phyloP scores from a whole-genome alignment of 2,888 invertebrate species.

The Lacanobia oleracea region DNA sequence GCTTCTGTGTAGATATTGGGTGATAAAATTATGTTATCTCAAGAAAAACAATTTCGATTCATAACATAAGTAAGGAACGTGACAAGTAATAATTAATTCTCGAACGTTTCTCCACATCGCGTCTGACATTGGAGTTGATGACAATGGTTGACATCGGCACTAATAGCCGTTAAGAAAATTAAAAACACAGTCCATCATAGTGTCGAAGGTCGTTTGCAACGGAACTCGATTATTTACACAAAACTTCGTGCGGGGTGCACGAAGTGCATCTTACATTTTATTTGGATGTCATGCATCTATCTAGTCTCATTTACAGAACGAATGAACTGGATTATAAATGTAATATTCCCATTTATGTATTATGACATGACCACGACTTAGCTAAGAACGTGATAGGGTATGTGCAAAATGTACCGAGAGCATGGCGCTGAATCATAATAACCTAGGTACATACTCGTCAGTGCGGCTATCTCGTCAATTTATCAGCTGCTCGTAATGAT shows the following conservation, averaged over 20 bases:
- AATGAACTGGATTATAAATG: neutral
- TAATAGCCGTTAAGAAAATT: neutral
- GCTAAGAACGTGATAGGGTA: neutral
- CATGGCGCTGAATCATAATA: constrained; percentile 19
- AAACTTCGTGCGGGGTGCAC: no score
- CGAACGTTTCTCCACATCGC: neutral
- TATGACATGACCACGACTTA: neutral
- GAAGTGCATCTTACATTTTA: neutral
- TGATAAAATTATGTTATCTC: neutral
- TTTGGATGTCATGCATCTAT: neutral
- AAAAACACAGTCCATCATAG: neutral
- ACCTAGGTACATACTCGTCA: neutral
- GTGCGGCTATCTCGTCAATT: constrained; percentile 26
- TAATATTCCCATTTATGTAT: neutral
- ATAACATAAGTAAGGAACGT: neutral
- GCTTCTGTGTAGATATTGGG: neutral
- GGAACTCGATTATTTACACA: neutral
- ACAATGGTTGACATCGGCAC: no score
- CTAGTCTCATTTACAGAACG: neutral
- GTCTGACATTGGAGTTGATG: neutral
- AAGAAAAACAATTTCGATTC: neutral
- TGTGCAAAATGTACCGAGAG: neutral
- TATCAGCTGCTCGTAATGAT: constrained; percentile 32
- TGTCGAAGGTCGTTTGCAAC: no score
- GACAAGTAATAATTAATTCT: neutral